Conservation (phyloP, 2,797 vertebrate species). For the Falco rusticolus region DNA sequence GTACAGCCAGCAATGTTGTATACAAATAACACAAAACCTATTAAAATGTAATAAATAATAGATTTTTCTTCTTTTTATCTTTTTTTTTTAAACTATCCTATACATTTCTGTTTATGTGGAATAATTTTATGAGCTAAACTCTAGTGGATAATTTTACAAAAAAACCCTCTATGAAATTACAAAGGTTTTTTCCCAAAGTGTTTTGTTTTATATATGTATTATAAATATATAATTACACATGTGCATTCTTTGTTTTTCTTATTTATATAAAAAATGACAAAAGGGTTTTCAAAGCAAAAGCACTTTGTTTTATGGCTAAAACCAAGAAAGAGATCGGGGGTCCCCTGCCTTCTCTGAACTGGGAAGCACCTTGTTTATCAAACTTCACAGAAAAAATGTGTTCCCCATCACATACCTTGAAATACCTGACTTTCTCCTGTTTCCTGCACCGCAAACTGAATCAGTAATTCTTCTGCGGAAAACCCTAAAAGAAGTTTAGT, state of each 20-base stretch:
- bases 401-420: neutral
- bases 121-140: neutral
- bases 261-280: neutral
- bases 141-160: neutral
- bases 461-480: neutral
- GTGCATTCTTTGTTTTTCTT: neutral
- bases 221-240: neutral
- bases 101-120: neutral
- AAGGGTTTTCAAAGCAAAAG: neutral
- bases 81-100: neutral
- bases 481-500: neutral
- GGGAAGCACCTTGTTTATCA: neutral
- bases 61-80: no score
- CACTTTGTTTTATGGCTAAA: neutral
- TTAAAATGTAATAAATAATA: neutral
- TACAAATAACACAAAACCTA: neutral
- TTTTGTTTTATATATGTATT: neutral
- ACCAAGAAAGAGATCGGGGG: accelerated
- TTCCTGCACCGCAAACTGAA: neutral
- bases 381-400: neutral
- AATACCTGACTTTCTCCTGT: neutral
- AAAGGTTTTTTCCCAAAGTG: neutral
- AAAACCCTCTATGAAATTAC: neutral
- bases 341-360: neutral
- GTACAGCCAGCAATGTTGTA: neutral